Conservation (phyloP, 2,888 invertebrate genomes). For the Coronaproctus castanopsis region DNA sequence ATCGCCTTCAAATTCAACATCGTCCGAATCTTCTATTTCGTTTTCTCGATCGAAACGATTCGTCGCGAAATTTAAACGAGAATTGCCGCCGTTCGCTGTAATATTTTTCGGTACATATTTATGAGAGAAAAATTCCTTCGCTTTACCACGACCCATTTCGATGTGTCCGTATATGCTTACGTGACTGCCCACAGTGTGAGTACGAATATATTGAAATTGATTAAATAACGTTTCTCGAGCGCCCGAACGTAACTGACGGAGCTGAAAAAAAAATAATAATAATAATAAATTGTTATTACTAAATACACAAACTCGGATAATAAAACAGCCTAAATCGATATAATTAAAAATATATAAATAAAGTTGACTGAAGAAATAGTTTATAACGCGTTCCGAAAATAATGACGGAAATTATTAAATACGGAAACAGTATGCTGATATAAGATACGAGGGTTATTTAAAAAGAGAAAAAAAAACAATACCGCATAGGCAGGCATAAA, state of each 20-base stretch:
- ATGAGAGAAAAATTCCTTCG: neutral
- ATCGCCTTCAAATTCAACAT: neutral
- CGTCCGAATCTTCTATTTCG: too few relatives aligned
- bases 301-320: too few relatives aligned
- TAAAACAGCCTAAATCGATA: too few relatives aligned
- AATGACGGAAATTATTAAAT: too few relatives aligned
- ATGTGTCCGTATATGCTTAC: neutral
- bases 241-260: conserved; percentile 3
- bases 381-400: too few relatives aligned
- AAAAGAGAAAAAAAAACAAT: too few relatives aligned
- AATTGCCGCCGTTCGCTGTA: neutral
- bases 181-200: neutral
- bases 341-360: too few relatives aligned
- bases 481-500: too few relatives aligned
- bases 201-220: conserved; percentile 2
- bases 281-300: too few relatives aligned
- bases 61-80: neutral
- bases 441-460: too few relatives aligned
- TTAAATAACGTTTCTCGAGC: conserved; percentile 1
- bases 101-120: neutral
- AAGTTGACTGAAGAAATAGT: too few relatives aligned
- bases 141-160: neutral
- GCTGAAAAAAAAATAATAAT: neutral
- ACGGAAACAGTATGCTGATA: too few relatives aligned
- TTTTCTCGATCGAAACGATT: neutral